These are phyloP conservation scores for Ptychoptera contaminata DNA, from an alignment of 2,888 invertebrate genomes.

Conservation along the genomic window DNA sequence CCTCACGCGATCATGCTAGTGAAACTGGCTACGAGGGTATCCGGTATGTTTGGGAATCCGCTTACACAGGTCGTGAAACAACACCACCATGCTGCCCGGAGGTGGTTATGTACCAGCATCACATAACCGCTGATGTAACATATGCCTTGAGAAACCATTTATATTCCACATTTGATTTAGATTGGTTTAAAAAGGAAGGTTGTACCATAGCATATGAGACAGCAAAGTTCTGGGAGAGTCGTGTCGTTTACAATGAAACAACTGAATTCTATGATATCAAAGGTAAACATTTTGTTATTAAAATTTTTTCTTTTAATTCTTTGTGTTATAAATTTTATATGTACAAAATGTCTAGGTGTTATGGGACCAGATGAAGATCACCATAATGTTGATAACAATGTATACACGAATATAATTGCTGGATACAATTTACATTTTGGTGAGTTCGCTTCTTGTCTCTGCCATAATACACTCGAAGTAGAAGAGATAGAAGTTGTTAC, in stretches of 20 bases:
- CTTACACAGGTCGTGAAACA: conserved; percentile 41
- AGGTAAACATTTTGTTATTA: conserved; percentile 25
- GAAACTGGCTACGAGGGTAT: conserved; percentile 34
- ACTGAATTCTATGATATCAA: conserved; percentile 35
- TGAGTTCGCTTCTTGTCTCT: conserved; percentile 21
- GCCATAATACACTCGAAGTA: no score
- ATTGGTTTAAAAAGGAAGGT: conserved; percentile 30
- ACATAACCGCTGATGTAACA: conserved; percentile 40
- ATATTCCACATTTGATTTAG: conserved; percentile 17
- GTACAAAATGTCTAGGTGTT: conserved; percentile 38
- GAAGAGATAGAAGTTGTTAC: no score
- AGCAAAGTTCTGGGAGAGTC: conserved; percentile 40
- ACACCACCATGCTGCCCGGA: conserved; percentile 43
- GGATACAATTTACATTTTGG: conserved; percentile 41
- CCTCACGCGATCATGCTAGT: conserved; percentile 36
- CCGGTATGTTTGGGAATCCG: conserved; percentile 47
- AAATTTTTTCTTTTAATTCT: background rate
- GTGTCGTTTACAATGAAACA: conserved; percentile 33
- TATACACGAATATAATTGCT: conserved; percentile 41
- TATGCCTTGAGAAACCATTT: conserved; percentile 31
- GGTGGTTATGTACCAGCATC: conserved; percentile 39
- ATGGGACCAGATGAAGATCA: conserved; percentile 51
- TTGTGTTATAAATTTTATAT: conserved; percentile 10
- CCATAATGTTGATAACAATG: conserved; percentile 38
- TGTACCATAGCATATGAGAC: conserved; percentile 40